Base-by-base conservation (phyloP, 2,888 invertebrate species). In the Drosophila cognata region DNA sequence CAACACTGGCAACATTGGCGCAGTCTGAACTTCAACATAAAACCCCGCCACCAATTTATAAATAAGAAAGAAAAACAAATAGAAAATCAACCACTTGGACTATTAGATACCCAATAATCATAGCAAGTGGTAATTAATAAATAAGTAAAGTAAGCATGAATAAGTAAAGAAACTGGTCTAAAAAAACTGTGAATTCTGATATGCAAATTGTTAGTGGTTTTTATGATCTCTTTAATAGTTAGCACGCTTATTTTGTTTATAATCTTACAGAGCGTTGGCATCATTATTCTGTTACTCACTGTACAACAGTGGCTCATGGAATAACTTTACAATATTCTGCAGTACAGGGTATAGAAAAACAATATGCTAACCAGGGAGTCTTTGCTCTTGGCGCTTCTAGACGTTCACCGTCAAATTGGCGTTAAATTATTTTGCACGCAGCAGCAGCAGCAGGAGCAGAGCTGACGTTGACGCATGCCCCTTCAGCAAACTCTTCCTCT, bases 391-490 rank as follows among this genome's bases (percentile, higher is more conserved):
- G 28, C 16, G 29, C 51, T 70, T 52, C 68, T 60, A 71, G 74
- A 78, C 67, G 61, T 55, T 70, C 63, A 77, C 74, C 82, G 69
- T 84, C 79, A 84, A 84, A 84, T 84, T 84, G 88, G 88, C 84
- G 82, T 84, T 79, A 84, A 84, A 84, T 84, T 87, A 81, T 82
- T 87, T 81, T 84, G 82, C 82, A 84, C 82, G 88, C 84, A 74
- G 84, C 82, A 56, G 63, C 64, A 56, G 71, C 43, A 65, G 33
- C 46, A 51, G 60, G 1, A 28, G 28, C 69, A 62, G 21, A 52
- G 58, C 48, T 79, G 78, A 77, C 69, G 73, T 63, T 73, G 76
- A 66, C 77, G 78, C 58, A 64, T 61, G 53, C 63, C 66, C 52
- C 59, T 61, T 50, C 38, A n/a, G n/a, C 43, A n/a, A 46, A 25